Conservation (phyloP, 2,113 vertebrate species). For the Channa argus region DNA sequence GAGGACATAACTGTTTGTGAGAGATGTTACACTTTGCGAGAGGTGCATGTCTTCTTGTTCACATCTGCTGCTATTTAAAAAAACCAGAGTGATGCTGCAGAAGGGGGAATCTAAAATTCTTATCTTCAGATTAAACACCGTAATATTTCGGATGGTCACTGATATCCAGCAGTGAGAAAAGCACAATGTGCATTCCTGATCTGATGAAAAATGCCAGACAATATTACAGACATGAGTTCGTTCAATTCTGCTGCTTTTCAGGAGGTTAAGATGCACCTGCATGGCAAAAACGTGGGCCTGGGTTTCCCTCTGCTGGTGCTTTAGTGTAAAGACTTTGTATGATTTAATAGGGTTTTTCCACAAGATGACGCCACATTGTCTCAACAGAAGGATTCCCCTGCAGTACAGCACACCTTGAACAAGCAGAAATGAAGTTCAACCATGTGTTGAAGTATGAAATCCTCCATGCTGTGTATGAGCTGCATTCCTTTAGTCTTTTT, state of each 20-base stretch:
- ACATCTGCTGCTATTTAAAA: slow-evolving; percentile 6
- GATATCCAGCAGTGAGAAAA: neutral
- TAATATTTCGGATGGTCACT: neutral
- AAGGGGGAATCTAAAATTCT: neutral
- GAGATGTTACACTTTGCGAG: neutral
- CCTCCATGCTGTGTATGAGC: too few species aligned
- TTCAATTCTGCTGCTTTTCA: neutral
- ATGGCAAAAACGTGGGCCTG: slow-evolving; percentile 18
- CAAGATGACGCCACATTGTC: slow-evolving; percentile 46
- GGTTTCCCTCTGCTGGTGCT: slow-evolving; percentile 69
- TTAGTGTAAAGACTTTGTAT: slow-evolving; percentile 23
- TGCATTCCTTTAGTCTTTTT: too few species aligned
- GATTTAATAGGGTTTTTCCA: slow-evolving; percentile 36
- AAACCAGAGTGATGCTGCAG: neutral
- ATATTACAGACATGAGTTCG: neutral
- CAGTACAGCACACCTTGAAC: neutral
- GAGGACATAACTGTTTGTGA: slow-evolving; percentile 8
- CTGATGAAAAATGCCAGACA: neutral
- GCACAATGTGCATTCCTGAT: neutral
- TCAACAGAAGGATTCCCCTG: slow-evolving; percentile 25
- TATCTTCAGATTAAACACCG: neutral
- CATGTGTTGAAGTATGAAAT: too few species aligned
- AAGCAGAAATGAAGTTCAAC: neutral
- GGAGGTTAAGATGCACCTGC: slow-evolving; percentile 3
- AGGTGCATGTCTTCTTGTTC: neutral